Base-by-base conservation (phyloP, 92 coral and sea anemone genomes). In the Actinostola sp. region DNA sequence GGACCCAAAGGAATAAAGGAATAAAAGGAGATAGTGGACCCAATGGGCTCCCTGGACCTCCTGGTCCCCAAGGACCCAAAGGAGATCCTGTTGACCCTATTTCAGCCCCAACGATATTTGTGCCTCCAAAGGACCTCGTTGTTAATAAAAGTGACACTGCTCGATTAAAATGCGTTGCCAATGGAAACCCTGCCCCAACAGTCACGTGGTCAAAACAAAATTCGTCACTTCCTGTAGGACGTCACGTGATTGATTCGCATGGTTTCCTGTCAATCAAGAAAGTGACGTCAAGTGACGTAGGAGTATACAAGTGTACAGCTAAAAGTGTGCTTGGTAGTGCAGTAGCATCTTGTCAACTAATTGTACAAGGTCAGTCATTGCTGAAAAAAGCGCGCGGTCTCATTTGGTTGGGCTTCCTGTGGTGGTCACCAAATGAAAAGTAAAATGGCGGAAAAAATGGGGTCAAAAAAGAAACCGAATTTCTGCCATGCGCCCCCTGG, bases 121-220 rank as follows among this genome's bases (percentile, higher is more conserved):
- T 54, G 20, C 73, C 73, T 53, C 93, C 89, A 21, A 61, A 34
- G 49, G 65, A 78, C 26, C 75, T 53, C 39, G 56, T 69, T 24
- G 80, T 83, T 13, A 83, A 83, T 56, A 61, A 63, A 51, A 83
- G 65, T 65, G 81, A 61, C 65, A 58, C 76, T 36, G 93, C 74
- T 32, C 72, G 71, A 2, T 73, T 88, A 42, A 82, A 73, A 42
- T 88, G 93, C 61, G 66, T 72, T 25, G 86, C 48, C 33, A 66
- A 77, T 63, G 93, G 93, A 36, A 88, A 69, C 28, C 93, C 93
- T 13, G 32, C 56, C n/a, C 91, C 91, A 26, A 71, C 36, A 44
- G 71, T 86, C 93, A 88, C 86, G 70, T 88, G 93, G 93, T 77
- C 71, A 21, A 88, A 59, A 38, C 25, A 17, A 12, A 82, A 77